Evolutionary conservation across 2,888 invertebrate species (phyloP).

Genomic region (Diachrysia chrysitis): DNA sequence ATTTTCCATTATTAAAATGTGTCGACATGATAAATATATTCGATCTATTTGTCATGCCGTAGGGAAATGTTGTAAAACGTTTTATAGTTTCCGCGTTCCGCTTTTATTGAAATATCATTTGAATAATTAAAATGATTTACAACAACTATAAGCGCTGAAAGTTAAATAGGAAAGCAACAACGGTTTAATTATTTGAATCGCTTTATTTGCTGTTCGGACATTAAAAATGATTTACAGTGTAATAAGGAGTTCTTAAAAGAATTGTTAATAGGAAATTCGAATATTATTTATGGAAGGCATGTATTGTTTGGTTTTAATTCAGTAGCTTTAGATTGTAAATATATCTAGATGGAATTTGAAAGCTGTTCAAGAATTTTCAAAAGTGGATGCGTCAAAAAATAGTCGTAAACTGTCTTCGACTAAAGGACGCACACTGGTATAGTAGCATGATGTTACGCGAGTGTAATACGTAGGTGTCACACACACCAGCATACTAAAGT

Average conservation of each 20-base stretch:
- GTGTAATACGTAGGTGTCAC: too few relatives aligned
- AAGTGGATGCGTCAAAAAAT: too few relatives aligned
- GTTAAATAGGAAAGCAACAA: neutral
- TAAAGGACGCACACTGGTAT: too few relatives aligned
- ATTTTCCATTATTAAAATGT: conserved; percentile 22
- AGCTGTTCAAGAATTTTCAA: too few relatives aligned
- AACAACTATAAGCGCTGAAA: neutral
- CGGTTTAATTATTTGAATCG: neutral
- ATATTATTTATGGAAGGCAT: too few relatives aligned
- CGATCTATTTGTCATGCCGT: conserved; percentile 26
- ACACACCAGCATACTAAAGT: too few relatives aligned
- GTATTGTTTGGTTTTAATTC: too few relatives aligned
- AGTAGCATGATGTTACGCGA: too few relatives aligned
- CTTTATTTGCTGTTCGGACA: neutral
- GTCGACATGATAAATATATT: conserved; percentile 37
- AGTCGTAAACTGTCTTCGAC: too few relatives aligned
- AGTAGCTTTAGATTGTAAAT: too few relatives aligned
- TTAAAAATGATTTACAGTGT: conserved; percentile 2
- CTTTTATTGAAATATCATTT: conserved; percentile 37
- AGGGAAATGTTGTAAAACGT: conserved; percentile 28
- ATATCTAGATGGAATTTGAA: too few relatives aligned
- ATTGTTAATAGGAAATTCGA: neutral
- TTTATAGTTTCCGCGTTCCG: conserved; percentile 41
- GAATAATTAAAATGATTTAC: conserved; percentile 17
- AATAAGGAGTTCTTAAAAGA: neutral